A percentile compares a stretch with the other conserved stretches of the same genome.
These are phyloP conservation scores for Atta cephalotes DNA, from an alignment of 1,140 invertebrate genomes.

Conservation along the genomic window DNA sequence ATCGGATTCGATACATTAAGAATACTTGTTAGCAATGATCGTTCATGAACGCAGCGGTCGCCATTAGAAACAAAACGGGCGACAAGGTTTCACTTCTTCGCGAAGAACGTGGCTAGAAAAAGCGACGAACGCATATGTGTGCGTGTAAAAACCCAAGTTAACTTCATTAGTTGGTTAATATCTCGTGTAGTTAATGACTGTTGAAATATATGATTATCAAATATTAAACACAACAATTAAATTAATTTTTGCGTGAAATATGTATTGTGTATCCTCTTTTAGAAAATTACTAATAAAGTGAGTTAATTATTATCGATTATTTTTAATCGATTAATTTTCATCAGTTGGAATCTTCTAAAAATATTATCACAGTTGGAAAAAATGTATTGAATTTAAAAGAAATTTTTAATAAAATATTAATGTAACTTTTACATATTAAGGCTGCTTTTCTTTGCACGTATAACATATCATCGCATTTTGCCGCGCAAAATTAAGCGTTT, in stretches of 20 bases:
- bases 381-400: too few relatives aligned
- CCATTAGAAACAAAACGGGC: conserved; percentile 55
- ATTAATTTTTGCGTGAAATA: neutral
- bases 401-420: too few relatives aligned
- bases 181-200: neutral
- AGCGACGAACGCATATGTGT: conserved; percentile 60
- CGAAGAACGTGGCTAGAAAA: conserved; percentile 57
- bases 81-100: conserved; percentile 65
- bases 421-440: too few relatives aligned
- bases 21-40: conserved; percentile 40
- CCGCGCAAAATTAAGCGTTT: too few relatives aligned
- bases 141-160: conserved; percentile 47
- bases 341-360: conserved; percentile 31
- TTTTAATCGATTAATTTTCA: neutral
- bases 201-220: neutral
- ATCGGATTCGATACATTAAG: too few relatives aligned
- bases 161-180: conserved; percentile 11
- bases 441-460: too few relatives aligned
- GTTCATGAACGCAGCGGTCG: conserved; percentile 25
- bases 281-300: neutral
- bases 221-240: neutral
- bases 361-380: neutral
- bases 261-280: neutral
- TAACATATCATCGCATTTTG: too few relatives aligned
- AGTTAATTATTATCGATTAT: neutral